Evolutionary conservation across 1,140 invertebrate genomes (phyloP).

Genomic region (Micrasema minimum): DNA sequence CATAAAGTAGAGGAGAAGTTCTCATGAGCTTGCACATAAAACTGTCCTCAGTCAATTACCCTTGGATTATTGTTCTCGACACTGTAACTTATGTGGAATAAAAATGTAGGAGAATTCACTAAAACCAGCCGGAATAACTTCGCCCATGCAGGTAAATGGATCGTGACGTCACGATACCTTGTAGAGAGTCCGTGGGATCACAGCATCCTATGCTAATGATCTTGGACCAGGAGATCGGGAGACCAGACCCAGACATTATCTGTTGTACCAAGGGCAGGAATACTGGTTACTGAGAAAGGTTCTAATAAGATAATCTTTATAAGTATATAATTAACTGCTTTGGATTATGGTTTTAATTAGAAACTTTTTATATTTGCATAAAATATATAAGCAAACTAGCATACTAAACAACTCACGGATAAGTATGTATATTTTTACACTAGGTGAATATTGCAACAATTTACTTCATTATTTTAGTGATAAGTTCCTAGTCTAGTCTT

Average conservation of each 20-base stretch:
- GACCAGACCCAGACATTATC: slow-evolving; percentile 18
- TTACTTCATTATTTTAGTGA: too few relatives aligned
- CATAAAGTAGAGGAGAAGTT: too few relatives aligned
- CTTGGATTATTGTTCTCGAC: neutral
- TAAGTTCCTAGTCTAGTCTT: too few relatives aligned
- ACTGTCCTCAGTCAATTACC: slow-evolving; percentile 13
- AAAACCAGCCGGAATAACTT: slow-evolving; percentile 34
- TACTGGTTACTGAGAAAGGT: too few relatives aligned
- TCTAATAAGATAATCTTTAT: too few relatives aligned
- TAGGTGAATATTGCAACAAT: too few relatives aligned
- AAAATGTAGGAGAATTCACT: slow-evolving; percentile 18
- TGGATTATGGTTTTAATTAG: neutral
- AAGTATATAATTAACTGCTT: too few relatives aligned
- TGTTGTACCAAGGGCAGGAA: neutral
- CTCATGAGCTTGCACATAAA: too few relatives aligned
- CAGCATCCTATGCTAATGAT: slow-evolving; percentile 40
- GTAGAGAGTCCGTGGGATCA: slow-evolving; percentile 40
- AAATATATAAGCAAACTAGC: too few relatives aligned
- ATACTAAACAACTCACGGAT: too few relatives aligned
- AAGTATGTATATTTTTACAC: too few relatives aligned
- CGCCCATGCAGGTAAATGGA: slow-evolving; percentile 21
- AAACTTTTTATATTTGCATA: too few relatives aligned
- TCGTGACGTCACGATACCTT: slow-evolving; percentile 43
- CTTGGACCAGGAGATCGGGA: slow-evolving; percentile 4
- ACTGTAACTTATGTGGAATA: slow-evolving; percentile 1